phyloP scores from a whole-genome alignment of 2,888 invertebrate genomes.

The Pseudococcus viburni region DNA sequence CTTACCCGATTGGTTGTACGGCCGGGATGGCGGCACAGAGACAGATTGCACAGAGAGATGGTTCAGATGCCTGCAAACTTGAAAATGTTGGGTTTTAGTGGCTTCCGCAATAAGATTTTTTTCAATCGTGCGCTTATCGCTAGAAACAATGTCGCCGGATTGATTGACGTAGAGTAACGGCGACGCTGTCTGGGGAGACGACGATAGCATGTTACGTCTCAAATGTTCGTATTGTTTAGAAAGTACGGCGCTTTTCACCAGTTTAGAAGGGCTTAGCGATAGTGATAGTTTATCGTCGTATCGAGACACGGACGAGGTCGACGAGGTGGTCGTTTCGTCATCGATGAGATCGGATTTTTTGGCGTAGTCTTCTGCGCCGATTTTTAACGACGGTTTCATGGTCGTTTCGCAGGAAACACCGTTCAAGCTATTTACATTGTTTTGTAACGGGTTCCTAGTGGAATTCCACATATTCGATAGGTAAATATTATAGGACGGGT shows the following conservation, averaged over 20 bases:
- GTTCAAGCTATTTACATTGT: constrained; percentile 16
- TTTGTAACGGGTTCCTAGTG: constrained; percentile 50
- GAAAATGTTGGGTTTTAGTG: constrained; percentile 72
- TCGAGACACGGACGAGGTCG: background rate
- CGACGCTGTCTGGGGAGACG: background rate
- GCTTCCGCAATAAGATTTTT: constrained; percentile 73
- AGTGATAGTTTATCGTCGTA: constrained; percentile 19
- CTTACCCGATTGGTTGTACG: constrained; percentile 68
- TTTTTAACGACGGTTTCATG: background rate
- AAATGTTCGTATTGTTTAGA: constrained; percentile 66
- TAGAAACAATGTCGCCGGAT: constrained; percentile 51
- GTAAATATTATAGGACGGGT: constrained; percentile 55
- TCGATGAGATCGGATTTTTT: background rate
- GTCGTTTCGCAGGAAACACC: background rate
- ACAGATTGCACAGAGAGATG: constrained; percentile 71
- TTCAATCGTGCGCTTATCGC: constrained; percentile 72
- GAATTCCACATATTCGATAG: constrained; percentile 45
- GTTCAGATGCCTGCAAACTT: constrained; percentile 71
- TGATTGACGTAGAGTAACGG: constrained; percentile 47
- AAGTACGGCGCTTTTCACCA: constrained; percentile 76
- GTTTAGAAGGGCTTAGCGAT: constrained; percentile 73
- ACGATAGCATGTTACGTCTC: constrained; percentile 52
- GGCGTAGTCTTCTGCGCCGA: background rate
- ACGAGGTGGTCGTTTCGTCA: background rate
- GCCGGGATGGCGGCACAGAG: constrained; percentile 69